Evolutionary conservation across 2,113 vertebrate genomes (phyloP).

Genomic region (Rissa tridactyla): DNA sequence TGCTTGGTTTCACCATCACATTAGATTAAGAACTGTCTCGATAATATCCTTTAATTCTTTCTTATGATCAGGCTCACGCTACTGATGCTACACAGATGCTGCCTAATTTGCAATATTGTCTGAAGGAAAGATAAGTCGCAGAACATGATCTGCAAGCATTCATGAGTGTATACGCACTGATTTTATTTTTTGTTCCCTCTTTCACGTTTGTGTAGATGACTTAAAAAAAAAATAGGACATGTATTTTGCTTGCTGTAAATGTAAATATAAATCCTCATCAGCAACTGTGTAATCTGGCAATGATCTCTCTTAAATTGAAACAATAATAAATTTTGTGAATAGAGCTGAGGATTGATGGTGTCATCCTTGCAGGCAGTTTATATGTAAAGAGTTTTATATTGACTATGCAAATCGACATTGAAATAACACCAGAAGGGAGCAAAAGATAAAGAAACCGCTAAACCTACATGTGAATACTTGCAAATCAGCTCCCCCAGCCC

Average conservation of each 20-base stretch:
- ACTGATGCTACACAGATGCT: slow-evolving; percentile 14
- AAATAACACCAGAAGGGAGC: slow-evolving; percentile 44
- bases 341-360: slow-evolving; percentile 41
- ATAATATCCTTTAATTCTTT: slow-evolving; percentile 26
- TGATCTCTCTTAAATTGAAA: slow-evolving; percentile 46
- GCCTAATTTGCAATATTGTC: slow-evolving; percentile 47
- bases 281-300: slow-evolving; percentile 7
- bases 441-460: slow-evolving; percentile 29
- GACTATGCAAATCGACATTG: slow-evolving; percentile 31
- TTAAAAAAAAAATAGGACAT: neutral
- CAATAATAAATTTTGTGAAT: slow-evolving; percentile 38
- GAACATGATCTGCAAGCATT: slow-evolving; percentile 1
- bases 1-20: neutral
- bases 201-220: neutral
- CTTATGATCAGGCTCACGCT: neutral
- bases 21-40: neutral
- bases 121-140: neutral
- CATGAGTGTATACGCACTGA: neutral
- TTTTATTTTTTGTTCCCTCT: slow-evolving; percentile 1
- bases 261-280: slow-evolving; percentile 60
- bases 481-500: neutral
- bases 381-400: slow-evolving; percentile 27
- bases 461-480: neutral
- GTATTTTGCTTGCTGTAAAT: slow-evolving; percentile 40
- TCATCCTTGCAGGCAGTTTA: slow-evolving; percentile 50